Percentiles rank a stretch among this genome's conserved stretches.
Evolutionary conservation across 2,888 invertebrate genomes (phyloP).

Genomic region (Zaprionus lineosus): DNA sequence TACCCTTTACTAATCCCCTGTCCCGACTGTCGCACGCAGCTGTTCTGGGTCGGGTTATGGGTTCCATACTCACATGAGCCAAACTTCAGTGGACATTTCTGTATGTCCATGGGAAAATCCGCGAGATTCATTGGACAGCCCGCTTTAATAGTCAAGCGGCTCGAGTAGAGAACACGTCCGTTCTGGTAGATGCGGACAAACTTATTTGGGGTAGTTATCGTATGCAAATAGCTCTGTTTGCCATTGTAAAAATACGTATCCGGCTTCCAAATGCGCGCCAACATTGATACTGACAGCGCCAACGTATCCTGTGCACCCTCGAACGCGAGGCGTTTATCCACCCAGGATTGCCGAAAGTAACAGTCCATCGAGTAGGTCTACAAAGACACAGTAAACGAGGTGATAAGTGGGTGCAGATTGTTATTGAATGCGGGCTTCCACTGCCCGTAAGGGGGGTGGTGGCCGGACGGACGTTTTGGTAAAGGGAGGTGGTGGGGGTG

Average conservation of each 20-base stretch:
- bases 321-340: slow-evolving; percentile 90
- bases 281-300: slow-evolving; percentile 90
- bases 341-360: slow-evolving; percentile 93
- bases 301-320: slow-evolving; percentile 86
- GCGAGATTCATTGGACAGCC: slow-evolving; percentile 93
- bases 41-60: too few species aligned
- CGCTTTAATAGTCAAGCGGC: slow-evolving; percentile 92
- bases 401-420: slow-evolving; percentile 14
- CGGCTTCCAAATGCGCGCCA: slow-evolving; percentile 92
- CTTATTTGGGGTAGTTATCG: slow-evolving; percentile 93
- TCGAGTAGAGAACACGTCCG: slow-evolving; percentile 89
- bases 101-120: slow-evolving; percentile 93
- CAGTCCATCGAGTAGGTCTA: slow-evolving; percentile 94
- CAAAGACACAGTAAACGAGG: slow-evolving; percentile 26
- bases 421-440: slow-evolving; percentile 13
- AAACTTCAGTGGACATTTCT: slow-evolving; percentile 90
- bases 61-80: slow-evolving; percentile 94
- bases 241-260: slow-evolving; percentile 94
- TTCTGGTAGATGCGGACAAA: slow-evolving; percentile 90
- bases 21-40: too few species aligned
- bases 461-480: too few species aligned
- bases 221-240: slow-evolving; percentile 91
- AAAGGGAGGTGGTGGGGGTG: too few species aligned
- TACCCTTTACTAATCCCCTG: too few species aligned
- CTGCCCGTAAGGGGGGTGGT: too few species aligned